These are phyloP conservation scores for Unio pictorum DNA, from an alignment of 2,888 invertebrate genomes.

Conservation along the genomic window DNA sequence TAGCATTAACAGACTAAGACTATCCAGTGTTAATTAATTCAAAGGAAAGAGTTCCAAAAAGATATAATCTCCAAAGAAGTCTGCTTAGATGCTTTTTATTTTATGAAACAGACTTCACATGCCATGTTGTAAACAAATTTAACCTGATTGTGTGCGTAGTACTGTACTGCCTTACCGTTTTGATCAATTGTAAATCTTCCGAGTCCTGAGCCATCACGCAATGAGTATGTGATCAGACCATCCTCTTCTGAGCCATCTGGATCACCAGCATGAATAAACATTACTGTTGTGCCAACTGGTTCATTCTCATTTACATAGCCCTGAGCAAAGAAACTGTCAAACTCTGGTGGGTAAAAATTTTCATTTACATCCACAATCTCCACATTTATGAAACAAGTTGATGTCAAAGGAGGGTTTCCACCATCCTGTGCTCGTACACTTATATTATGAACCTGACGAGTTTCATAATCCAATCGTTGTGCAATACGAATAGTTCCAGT, in stretches of 20 bases:
- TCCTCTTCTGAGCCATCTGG: constrained; percentile 80
- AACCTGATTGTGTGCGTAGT: background rate
- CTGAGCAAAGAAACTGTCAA: constrained; percentile 84
- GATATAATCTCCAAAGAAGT: too few relatives aligned
- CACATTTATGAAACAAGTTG: constrained; percentile 84
- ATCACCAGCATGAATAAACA: constrained; percentile 85
- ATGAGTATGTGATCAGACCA: constrained; percentile 87
- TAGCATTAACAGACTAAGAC: too few relatives aligned
- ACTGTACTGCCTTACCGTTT: constrained; percentile 78
- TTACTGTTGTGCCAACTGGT: constrained; percentile 83
- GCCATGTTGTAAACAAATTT: background rate
- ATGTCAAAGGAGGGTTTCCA: constrained; percentile 81
- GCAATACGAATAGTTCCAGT: constrained; percentile 90
- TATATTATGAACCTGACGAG: constrained; percentile 89
- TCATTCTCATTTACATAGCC: constrained; percentile 87
- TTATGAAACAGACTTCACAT: too few relatives aligned
- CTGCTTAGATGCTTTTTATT: too few relatives aligned
- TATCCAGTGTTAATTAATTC: too few relatives aligned
- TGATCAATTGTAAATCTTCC: constrained; percentile 93
- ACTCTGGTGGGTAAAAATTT: constrained; percentile 87
- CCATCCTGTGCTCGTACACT: constrained; percentile 88
- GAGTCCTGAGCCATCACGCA: constrained; percentile 90
- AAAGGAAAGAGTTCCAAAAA: too few relatives aligned
- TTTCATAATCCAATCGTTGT: constrained; percentile 88
- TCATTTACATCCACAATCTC: constrained; percentile 94